Conservation (phyloP, 2,888 invertebrate species). For the Thereva unica region DNA sequence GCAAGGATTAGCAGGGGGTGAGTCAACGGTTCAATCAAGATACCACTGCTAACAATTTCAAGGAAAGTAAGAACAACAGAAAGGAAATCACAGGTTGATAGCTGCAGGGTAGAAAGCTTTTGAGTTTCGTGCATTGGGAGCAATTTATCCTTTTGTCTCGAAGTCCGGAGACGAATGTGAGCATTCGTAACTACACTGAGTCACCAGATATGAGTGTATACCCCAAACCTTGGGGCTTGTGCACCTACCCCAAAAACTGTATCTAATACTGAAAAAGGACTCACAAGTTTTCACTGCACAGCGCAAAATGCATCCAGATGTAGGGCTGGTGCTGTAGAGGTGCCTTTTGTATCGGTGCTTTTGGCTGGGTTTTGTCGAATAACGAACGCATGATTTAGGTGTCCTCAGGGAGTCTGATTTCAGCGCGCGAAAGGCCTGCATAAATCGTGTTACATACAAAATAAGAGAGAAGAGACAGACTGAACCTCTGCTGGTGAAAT, state of each 20-base stretch:
- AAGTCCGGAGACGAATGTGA: constrained; percentile 1
- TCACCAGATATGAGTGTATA: not conserved
- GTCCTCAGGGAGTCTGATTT: constrained; percentile 33
- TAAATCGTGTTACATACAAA: constrained; percentile 23
- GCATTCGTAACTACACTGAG: constrained; percentile 9
- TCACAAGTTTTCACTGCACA: constrained; percentile 29
- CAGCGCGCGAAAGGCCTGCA: constrained; percentile 25
- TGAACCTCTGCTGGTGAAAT: constrained; percentile 27
- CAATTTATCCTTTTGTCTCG: constrained; percentile 10
- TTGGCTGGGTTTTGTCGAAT: constrained; percentile 14
- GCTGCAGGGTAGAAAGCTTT: constrained; percentile 22
- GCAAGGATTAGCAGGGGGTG: constrained; percentile 1
- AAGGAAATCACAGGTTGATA: constrained; percentile 28
- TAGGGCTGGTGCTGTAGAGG: constrained; percentile 12
- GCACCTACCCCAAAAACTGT: not conserved
- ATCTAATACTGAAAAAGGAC: constrained; percentile 18
- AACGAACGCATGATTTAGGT: constrained; percentile 27
- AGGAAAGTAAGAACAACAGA: constrained; percentile 9
- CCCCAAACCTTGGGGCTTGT: not conserved
- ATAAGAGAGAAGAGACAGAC: constrained; percentile 4
- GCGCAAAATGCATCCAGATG: constrained; percentile 8
- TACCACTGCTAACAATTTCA: constrained; percentile 4
- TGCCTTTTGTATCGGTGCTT: not conserved
- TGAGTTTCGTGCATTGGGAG: constrained; percentile 7
- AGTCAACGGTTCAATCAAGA: constrained; percentile 25